Evolutionary conservation across 2,888 invertebrate genomes (phyloP), one percentile per base, ranked within the genome.

Genomic region (Acleris laterana): DNA sequence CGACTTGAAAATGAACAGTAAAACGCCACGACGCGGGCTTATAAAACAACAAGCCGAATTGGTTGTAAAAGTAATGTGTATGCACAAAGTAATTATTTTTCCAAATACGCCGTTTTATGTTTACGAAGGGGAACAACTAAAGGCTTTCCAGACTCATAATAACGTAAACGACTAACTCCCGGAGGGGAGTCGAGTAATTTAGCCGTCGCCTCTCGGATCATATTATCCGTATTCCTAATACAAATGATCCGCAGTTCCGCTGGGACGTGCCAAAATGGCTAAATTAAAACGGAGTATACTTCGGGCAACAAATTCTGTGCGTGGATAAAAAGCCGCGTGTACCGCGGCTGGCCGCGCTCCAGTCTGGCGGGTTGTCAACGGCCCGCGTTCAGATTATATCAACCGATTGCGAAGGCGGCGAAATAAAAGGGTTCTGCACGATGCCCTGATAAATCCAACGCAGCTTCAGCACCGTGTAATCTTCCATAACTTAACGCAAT

Each of bases 181-280:
- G n/a, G 66, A 73, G 79, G 77, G 77, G 77, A 69, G 73, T 69
- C 69, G 73, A 75, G 79, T 83, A 83, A 84, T 81, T 81, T 78
- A 78, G 78, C 76, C 79, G 76, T 77, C 79, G 79, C 78, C 77
- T 80, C 81, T 79, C 76, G 79, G 78, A 84, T 87, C 83, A 86
- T 84, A 85, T 85, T 86, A 86, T 82, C 79, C 77, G 81, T 83
- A 84, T 84, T 84, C 77, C 80, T 82, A 84, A 83, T 84, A 84
- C 84, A 89, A 88, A 89, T 87, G 84, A 87, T 82, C 81, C 84
- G 79, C 82, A 83, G 77, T 89, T 89, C 88, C 88, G 84, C 59
- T 56, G 81, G 78, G 80, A 82, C 80, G 85, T 89, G 89, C 90
- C 90, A 90, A 89, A 89, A 86, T 90, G 85, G 85, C 87, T 85